A percentile compares a stretch with the other conserved stretches of the same genome.
These are phyloP conservation scores for Poecilus cupreus DNA, from an alignment of 2,888 invertebrate species.

Conservation along the genomic window DNA sequence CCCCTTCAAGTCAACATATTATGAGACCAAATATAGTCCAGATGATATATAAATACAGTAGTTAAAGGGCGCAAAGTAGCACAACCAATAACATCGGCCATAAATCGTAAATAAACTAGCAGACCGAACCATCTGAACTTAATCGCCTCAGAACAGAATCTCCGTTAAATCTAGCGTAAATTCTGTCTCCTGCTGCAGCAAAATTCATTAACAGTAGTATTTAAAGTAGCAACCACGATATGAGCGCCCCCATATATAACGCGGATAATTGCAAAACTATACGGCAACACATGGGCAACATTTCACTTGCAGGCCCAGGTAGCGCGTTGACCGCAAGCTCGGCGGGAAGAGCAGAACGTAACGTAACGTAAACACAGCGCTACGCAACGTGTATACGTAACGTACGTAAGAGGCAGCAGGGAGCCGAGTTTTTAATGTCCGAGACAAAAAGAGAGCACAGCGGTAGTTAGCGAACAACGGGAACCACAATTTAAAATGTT, in stretches of 20 bases:
- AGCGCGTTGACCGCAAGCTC: conserved; percentile 3
- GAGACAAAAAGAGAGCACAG: conserved; percentile 46
- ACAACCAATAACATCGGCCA: not conserved
- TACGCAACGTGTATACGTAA: conserved; percentile 1
- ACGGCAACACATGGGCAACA: conserved; percentile 70
- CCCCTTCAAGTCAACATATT: conserved; percentile 11
- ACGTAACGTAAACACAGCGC: conserved; percentile 8
- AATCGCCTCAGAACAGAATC: conserved; percentile 34
- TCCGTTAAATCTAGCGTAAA: conserved; percentile 37
- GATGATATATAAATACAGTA: conserved; percentile 19
- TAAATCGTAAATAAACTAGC: not conserved
- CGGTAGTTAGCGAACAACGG: conserved; percentile 55
- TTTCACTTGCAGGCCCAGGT: conserved; percentile 41
- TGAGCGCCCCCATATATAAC: conserved; percentile 60
- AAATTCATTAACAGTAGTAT: conserved; percentile 54
- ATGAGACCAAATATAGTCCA: not conserved
- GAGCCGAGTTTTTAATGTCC: conserved; percentile 43
- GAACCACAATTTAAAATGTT: conserved; percentile 56
- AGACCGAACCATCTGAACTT: conserved; percentile 17
- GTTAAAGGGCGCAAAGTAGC: conserved; percentile 6
- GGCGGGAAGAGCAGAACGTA: not conserved
- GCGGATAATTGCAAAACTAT: conserved; percentile 73
- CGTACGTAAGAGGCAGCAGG: not conserved
- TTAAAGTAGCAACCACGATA: conserved; percentile 53
- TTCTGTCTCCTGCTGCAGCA: conserved; percentile 19